Conservation (phyloP, 2,797 vertebrate species). For the Coendou prehensilis region DNA sequence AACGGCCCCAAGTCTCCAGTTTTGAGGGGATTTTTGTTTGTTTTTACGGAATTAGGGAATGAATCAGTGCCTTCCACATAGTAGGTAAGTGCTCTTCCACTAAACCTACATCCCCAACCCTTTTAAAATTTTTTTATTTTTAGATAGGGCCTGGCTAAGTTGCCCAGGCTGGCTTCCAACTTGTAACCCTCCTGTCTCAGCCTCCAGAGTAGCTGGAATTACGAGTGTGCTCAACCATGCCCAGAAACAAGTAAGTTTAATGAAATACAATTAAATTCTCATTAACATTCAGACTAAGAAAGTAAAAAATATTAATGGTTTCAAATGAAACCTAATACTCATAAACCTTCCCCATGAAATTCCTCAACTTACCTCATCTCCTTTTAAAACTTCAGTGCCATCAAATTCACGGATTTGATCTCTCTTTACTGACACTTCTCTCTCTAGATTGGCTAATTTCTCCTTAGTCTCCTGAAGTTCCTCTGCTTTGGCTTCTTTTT, state of each 20-base stretch:
- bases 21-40: background rate
- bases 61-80: background rate
- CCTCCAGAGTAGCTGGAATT: background rate
- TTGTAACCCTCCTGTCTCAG: background rate
- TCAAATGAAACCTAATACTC: background rate
- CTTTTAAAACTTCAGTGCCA: constrained; percentile 92
- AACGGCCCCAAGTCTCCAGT: background rate
- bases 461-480: constrained; percentile 97
- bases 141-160: background rate
- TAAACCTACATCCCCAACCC: background rate
- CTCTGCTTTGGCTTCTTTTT: constrained; percentile 96
- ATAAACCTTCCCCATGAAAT: background rate
- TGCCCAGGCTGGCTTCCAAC: background rate
- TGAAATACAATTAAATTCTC: constrained; percentile 56
- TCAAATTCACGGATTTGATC: constrained; percentile 90
- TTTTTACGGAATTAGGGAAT: background rate
- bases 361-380: constrained; percentile 93
- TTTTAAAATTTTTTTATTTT: background rate
- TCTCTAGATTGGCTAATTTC: constrained; percentile 92
- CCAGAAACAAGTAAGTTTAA: constrained; percentile 3
- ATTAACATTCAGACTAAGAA: constrained; percentile 59
- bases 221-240: background rate
- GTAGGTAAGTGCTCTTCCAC: background rate
- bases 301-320: background rate
- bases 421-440: constrained; percentile 92